A percentile compares a stretch with the other conserved stretches of the same genome.
These are phyloP conservation scores for Myotis pilosus DNA, from an alignment of 2,797 vertebrate species.

Conservation along the genomic window DNA sequence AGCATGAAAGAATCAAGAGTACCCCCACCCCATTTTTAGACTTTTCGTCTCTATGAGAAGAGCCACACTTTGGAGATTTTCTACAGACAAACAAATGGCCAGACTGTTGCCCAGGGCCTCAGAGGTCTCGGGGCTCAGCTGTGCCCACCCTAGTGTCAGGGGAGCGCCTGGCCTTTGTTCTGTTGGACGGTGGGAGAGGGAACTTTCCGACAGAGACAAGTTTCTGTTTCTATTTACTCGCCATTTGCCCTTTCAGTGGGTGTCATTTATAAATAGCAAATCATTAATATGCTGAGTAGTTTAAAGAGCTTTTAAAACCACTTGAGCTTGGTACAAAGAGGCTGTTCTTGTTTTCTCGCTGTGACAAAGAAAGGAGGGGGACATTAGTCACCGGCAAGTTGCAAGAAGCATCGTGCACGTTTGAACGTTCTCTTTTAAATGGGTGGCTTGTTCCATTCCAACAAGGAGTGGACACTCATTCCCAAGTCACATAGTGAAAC, in stretches of 20 bases:
- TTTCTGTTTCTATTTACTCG: constrained; percentile 74
- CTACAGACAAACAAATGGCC: neutral
- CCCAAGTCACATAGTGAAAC: neutral
- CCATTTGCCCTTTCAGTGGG: constrained; percentile 61
- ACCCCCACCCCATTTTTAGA: neutral
- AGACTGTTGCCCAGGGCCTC: neutral
- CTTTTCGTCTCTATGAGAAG: neutral
- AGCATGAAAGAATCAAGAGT: neutral
- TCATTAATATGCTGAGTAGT: constrained; percentile 78
- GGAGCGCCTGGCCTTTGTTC: constrained; percentile 55
- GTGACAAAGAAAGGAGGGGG: constrained; percentile 37
- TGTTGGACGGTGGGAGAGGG: constrained; percentile 34
- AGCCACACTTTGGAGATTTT: constrained; percentile 24
- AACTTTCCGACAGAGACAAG: constrained; percentile 61
- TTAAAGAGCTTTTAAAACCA: constrained; percentile 77
- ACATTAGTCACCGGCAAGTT: constrained; percentile 38
- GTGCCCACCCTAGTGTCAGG: constrained; percentile 56
- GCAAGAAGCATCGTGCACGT: neutral
- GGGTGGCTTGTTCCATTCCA: neutral
- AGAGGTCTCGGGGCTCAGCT: constrained; percentile 48
- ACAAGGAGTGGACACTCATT: neutral
- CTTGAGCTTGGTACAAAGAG: constrained; percentile 64
- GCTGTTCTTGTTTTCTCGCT: constrained; percentile 71
- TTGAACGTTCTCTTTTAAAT: neutral
- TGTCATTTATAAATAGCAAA: constrained; percentile 79